Percentiles rank a stretch among this genome's conserved stretches.
phyloP scores from a whole-genome alignment of 92 coral and sea anemone species.

The Porites divaricata region DNA sequence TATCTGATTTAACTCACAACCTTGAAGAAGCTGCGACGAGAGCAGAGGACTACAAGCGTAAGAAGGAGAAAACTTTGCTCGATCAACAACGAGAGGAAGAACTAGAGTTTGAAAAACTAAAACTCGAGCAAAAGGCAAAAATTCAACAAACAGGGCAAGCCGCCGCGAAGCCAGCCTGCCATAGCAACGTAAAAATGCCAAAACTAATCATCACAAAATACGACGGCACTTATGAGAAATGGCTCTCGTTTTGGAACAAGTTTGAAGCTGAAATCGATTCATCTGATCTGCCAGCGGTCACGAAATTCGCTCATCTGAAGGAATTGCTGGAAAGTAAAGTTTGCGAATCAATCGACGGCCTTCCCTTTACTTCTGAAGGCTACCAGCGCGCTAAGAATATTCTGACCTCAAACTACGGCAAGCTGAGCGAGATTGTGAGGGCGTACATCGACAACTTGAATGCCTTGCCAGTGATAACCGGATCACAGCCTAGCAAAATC shows the following conservation, averaged over 20 bases:
- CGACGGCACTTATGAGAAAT: constrained; percentile 46
- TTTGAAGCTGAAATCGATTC: constrained; percentile 54
- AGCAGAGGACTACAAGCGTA: constrained; percentile 36
- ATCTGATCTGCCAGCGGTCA: constrained; percentile 23
- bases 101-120: constrained; percentile 39
- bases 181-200: constrained; percentile 49
- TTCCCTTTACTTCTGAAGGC: constrained; percentile 34
- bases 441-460: constrained; percentile 24
- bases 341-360: constrained; percentile 17
- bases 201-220: constrained; percentile 46
- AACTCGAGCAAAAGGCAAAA: constrained; percentile 24
- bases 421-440: neutral
- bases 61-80: constrained; percentile 24
- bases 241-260: constrained; percentile 65
- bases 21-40: constrained; percentile 37
- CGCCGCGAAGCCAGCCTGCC: constrained; percentile 12
- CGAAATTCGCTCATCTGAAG: constrained; percentile 14
- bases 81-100: constrained; percentile 50
- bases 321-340: constrained; percentile 18
- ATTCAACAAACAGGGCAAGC: constrained; percentile 5
- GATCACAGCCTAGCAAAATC: constrained; percentile 13
- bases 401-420: constrained; percentile 7
- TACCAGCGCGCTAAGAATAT: constrained; percentile 39
- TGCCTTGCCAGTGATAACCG: constrained; percentile 3
- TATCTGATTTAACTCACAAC: constrained; percentile 6